phyloP scores from a whole-genome alignment of 2,797 vertebrate species.

The Acanthiza pusilla region DNA sequence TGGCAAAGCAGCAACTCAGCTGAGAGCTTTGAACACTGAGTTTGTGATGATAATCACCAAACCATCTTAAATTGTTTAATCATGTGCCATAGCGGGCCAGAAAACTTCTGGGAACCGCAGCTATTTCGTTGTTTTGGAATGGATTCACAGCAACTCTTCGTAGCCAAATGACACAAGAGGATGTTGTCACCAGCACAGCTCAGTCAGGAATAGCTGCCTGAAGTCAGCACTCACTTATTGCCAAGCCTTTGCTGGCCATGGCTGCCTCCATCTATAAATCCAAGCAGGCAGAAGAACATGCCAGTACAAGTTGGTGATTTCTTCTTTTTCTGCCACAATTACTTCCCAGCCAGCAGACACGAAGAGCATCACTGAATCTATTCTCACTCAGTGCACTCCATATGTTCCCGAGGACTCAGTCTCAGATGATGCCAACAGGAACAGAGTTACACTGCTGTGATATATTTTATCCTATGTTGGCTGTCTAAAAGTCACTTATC shows the following conservation, averaged over 20 bases:
- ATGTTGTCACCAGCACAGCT: background rate
- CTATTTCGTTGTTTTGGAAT: background rate
- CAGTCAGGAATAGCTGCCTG: background rate
- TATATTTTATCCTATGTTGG: background rate
- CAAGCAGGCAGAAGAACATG: conserved; percentile 17
- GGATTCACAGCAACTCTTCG: background rate
- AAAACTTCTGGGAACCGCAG: background rate
- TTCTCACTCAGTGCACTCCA: conserved; percentile 36
- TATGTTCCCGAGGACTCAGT: background rate
- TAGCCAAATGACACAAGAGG: background rate
- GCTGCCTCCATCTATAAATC: background rate
- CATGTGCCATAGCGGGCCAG: background rate
- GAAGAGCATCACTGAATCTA: conserved; percentile 9
- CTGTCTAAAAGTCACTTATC: background rate
- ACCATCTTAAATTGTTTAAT: background rate
- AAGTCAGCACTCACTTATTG: background rate
- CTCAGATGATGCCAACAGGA: conserved; percentile 13
- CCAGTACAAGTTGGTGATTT: conserved; percentile 44
- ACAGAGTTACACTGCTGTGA: background rate
- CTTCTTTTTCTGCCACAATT: conserved; percentile 12
- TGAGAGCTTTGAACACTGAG: background rate
- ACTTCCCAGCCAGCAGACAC: conserved; percentile 37
- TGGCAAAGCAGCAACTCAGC: background rate
- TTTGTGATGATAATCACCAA: background rate
- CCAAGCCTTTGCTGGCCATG: background rate